Evolutionary conservation across 2,888 invertebrate species (phyloP).

Genomic region (Crematogaster levior): DNA sequence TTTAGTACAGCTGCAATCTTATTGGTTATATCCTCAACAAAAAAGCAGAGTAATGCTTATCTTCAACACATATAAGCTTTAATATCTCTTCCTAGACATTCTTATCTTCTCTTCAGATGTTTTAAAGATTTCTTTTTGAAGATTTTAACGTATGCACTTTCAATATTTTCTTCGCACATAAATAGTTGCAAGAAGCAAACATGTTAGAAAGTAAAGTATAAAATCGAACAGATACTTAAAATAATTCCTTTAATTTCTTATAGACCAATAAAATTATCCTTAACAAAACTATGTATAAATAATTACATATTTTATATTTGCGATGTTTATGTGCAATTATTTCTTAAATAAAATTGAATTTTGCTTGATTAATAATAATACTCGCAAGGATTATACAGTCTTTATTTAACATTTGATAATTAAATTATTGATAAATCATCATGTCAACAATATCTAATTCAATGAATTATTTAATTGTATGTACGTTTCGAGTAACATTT

Average conservation of each 20-base stretch:
- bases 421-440: not conserved
- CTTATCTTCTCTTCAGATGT: no score
- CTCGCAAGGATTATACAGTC: not conserved
- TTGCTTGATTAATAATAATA: conserved; percentile 3
- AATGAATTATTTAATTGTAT: not conserved
- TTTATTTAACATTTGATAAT: not conserved
- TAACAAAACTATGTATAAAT: no score
- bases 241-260: no score
- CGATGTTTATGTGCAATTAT: not conserved
- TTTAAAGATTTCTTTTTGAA: not conserved
- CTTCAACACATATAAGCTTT: not conserved
- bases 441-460: not conserved
- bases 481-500: not conserved
- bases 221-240: not conserved
- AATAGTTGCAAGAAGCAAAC: conserved; percentile 20
- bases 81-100: not conserved
- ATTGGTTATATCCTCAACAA: not conserved
- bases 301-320: conserved; percentile 4
- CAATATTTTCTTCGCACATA: conserved; percentile 27
- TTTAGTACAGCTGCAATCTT: conserved; percentile 13
- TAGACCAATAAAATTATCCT: not conserved
- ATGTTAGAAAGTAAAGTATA: not conserved
- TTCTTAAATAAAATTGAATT: not conserved
- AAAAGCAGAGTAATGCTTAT: not conserved
- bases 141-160: conserved; percentile 11